Evolutionary conservation across 1,140 invertebrate species (phyloP), one percentile per base, ranked within the genome.

Genomic region (Drosophila cardini): DNA sequence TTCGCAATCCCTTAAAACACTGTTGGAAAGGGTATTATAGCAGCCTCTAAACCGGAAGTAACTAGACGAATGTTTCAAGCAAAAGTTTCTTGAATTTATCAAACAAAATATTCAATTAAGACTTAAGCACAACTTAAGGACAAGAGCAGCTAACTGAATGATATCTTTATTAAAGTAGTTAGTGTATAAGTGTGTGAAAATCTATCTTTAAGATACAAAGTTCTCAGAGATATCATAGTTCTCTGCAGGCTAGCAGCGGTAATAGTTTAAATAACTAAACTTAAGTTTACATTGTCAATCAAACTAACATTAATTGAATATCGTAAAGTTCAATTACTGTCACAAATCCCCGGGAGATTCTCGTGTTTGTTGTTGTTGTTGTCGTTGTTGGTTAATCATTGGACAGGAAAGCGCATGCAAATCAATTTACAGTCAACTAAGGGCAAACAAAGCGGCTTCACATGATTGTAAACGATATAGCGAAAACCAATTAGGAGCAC

Each of bases 401-500:
- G 15, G 7, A 50, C n/a, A 42, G 9, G 13, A 43, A 13, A 4
- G 18, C 9, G 60, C 11, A 67, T 60, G 67, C 42, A 70, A 74
- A 70, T 63, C 58, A 70, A 70, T 69, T 73, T 68, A 38, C 55
- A 40, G 32, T 46, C 55, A 72, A 72, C 70, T 68, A 72, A 58
- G 16, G 62, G 26, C 53, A 67, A 67, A 72, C 46, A 72, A 69
- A 61, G 48, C 63, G 46, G 56, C 56, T 46, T 18, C 32, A 69
- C 30, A 38, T 48, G 64, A 61, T 48, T 73, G 64, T 34, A 46
- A 69, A 70, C 65, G 48, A 69, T 68, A 74, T 62, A 26, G 48
- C 38, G 46, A 61, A 69, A 69, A 69, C 56, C 71, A 73, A 73
- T 73, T 65, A 73, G 42, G 32, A 48, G 65, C 64, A 73, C 71